Evolutionary conservation across 2,113 vertebrate species (phyloP).

Genomic region (Neodon shergylaensis): DNA sequence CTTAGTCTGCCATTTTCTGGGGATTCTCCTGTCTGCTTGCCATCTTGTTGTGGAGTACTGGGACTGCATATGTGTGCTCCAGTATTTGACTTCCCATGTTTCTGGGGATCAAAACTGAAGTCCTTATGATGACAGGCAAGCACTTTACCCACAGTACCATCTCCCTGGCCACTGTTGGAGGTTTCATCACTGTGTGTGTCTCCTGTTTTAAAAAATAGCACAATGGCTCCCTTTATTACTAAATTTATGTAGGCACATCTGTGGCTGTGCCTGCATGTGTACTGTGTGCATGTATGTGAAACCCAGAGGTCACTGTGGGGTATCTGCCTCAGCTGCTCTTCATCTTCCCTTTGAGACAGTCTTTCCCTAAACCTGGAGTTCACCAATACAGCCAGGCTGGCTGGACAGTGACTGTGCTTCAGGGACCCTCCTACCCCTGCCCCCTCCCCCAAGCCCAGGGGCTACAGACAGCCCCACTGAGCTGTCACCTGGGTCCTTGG

Average conservation of each 20-base stretch:
- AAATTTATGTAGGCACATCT: too few species aligned
- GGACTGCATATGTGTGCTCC: background rate
- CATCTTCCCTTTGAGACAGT: background rate
- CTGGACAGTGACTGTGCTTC: background rate
- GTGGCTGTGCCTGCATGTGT: background rate
- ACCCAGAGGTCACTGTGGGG: background rate
- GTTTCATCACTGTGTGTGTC: slow-evolving; percentile 1
- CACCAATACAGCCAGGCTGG: background rate
- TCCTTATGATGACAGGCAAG: background rate
- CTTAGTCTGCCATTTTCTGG: background rate
- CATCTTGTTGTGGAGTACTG: too few species aligned
- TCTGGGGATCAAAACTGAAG: background rate
- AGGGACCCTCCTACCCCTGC: background rate
- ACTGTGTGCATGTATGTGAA: background rate
- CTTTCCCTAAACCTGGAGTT: background rate
- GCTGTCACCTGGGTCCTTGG: too few species aligned
- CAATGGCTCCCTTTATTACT: background rate
- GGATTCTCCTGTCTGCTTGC: background rate
- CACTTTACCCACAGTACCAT: background rate
- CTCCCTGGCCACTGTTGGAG: background rate
- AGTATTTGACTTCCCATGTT: background rate
- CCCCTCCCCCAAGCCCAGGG: background rate
- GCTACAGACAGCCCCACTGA: background rate
- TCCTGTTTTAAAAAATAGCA: background rate
- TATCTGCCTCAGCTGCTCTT: background rate